These are phyloP conservation scores for Symphodus melops DNA, from an alignment of 2,113 vertebrate species.

Conservation along the genomic window DNA sequence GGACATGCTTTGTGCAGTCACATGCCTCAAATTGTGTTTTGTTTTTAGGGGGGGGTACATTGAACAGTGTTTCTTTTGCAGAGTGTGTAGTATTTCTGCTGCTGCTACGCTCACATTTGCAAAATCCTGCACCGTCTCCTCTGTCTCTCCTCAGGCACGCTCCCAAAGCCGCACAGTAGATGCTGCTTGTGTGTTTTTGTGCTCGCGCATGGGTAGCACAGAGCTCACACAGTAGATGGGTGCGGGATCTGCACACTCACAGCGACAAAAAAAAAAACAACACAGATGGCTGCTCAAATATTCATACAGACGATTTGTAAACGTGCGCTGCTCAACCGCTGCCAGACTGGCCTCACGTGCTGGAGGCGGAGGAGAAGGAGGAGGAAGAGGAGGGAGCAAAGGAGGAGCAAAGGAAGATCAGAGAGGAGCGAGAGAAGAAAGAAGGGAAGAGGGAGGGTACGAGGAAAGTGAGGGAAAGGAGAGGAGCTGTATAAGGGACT, in stretches of 20 bases:
- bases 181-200: conserved; percentile 1
- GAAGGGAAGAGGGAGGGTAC: background rate
- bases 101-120: background rate
- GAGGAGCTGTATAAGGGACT: background rate
- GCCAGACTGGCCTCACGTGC: conserved; percentile 40
- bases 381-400: background rate
- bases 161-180: background rate
- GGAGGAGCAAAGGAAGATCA: background rate
- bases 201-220: background rate
- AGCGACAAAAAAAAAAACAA: background rate
- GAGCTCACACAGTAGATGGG: background rate
- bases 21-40: background rate
- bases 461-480: background rate
- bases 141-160: background rate
- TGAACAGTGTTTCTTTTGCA: background rate
- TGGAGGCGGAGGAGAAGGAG: background rate
- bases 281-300: conserved; percentile 54
- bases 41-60: too few species aligned
- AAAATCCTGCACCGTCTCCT: background rate
- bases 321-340: conserved; percentile 21
- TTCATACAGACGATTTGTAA: conserved; percentile 53
- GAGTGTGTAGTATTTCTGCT: conserved; percentile 6
- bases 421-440: background rate
- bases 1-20: background rate
- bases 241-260: background rate